Conservation (phyloP, 2,888 invertebrate species). For the Zygaena filipendulae region DNA sequence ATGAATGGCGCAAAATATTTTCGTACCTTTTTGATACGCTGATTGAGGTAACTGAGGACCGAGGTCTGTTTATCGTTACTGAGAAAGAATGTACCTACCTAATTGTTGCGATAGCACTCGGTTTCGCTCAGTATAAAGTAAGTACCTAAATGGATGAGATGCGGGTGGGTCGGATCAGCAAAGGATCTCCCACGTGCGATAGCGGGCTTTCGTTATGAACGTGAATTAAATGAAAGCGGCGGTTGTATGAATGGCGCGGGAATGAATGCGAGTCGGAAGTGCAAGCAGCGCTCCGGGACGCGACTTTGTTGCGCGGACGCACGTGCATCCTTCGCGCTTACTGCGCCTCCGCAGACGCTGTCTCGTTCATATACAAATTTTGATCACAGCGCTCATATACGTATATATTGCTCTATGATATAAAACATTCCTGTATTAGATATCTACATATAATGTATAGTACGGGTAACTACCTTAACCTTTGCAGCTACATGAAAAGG, state of each 20-base stretch:
- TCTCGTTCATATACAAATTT: conserved; percentile 6
- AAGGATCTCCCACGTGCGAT: conserved; percentile 44
- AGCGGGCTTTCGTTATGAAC: conserved; percentile 48
- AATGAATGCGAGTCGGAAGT: conserved; percentile 63
- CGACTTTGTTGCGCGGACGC: conserved; percentile 32
- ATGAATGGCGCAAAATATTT: no score
- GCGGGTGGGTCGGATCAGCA: conserved; percentile 31
- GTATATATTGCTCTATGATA: conserved; percentile 16
- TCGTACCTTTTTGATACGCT: no score
- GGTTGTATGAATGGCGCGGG: conserved; percentile 63
- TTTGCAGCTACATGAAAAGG: no score
- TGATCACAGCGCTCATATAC: conserved; percentile 16
- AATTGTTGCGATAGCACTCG: no score
- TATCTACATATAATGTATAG: no score
- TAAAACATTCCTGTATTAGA: no score
- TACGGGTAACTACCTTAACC: no score
- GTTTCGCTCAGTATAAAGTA: no score
- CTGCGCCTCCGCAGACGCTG: conserved; percentile 21
- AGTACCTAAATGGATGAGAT: no score
- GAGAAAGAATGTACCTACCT: no score
- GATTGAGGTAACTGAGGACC: no score
- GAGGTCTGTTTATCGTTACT: no score
- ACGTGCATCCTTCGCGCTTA: conserved; percentile 39
- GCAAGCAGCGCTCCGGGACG: conserved; percentile 47
- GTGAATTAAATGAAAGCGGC: conserved; percentile 64